Conservation (phyloP, 2,888 invertebrate genomes). For the Teleogryllus oceanicus region DNA sequence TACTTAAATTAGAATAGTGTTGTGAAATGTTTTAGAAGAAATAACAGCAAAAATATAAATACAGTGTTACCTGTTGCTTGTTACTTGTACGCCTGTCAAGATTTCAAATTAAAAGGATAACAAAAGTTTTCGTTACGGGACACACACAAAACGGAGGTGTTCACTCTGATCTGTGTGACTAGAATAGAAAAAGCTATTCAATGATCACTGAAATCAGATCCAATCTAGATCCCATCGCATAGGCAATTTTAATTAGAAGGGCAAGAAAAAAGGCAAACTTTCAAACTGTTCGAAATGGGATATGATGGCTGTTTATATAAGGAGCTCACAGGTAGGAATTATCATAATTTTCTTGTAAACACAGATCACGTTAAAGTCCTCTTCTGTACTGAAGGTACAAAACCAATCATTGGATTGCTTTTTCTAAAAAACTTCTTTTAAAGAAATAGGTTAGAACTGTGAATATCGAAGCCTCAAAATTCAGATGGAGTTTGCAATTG, state of each 20-base stretch:
- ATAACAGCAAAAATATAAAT: conserved; percentile 10
- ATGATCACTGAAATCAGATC: conserved; percentile 22
- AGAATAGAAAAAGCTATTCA: not conserved
- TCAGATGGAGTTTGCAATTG: conserved; percentile 22
- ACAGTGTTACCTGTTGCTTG: conserved; percentile 24
- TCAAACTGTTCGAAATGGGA: conserved; percentile 24
- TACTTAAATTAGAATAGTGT: not conserved
- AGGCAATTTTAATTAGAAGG: conserved; percentile 23
- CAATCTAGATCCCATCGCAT: not conserved
- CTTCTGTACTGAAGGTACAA: conserved; percentile 26
- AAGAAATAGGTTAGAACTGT: not conserved
- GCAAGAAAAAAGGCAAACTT: conserved; percentile 24
- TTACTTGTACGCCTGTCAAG: conserved; percentile 18
- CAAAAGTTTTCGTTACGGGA: not conserved
- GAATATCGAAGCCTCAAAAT: conserved; percentile 27
- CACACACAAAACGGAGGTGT: conserved; percentile 22
- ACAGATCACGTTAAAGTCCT: conserved; percentile 4
- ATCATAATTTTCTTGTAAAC: too few relatives aligned
- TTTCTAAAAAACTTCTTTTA: not conserved
- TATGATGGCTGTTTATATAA: too few relatives aligned
- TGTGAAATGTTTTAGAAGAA: conserved; percentile 20
- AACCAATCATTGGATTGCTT: conserved; percentile 26
- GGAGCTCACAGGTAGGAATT: too few relatives aligned
- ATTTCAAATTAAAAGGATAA: conserved; percentile 24
- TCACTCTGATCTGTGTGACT: not conserved